phyloP scores from a whole-genome alignment of 2,797 vertebrate species.

The Serranus cabrilla region DNA sequence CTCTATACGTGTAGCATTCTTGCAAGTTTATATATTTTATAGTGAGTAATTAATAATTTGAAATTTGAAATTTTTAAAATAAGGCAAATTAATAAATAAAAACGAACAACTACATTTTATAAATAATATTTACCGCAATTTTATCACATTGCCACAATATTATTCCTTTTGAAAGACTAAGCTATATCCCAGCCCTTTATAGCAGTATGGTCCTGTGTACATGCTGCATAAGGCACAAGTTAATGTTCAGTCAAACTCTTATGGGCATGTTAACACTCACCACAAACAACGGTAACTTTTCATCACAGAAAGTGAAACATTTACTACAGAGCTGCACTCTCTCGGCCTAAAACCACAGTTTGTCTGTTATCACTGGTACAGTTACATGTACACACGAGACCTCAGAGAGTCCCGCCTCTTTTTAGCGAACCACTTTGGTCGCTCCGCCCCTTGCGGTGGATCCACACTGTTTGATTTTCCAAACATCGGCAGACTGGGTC shows the following conservation, averaged over 20 bases:
- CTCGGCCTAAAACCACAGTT: slow-evolving; percentile 4
- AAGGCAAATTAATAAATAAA: too few species aligned
- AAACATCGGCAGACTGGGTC: slow-evolving; percentile 56
- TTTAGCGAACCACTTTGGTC: background rate
- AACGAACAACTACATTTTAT: too few species aligned
- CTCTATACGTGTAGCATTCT: too few species aligned
- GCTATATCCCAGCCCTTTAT: background rate
- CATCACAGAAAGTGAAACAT: slow-evolving; percentile 17
- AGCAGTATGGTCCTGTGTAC: background rate
- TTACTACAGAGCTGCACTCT: background rate
- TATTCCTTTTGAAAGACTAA: background rate
- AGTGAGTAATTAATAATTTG: too few species aligned
- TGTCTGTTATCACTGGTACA: background rate
- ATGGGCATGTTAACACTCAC: background rate
- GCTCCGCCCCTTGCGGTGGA: slow-evolving; percentile 64
- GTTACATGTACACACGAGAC: slow-evolving; percentile 13
- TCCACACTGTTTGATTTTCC: slow-evolving; percentile 64
- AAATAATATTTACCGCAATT: background rate
- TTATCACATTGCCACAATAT: background rate
- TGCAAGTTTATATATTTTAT: too few species aligned
- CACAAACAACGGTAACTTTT: background rate
- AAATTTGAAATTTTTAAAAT: too few species aligned
- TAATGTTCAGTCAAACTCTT: background rate
- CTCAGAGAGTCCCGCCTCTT: slow-evolving; percentile 36
- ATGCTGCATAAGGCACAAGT: background rate